A percentile compares a stretch with the other conserved stretches of the same genome.
Conservation (phyloP, 2,888 invertebrate species). For the Gymnoscelis rufifasciata region DNA sequence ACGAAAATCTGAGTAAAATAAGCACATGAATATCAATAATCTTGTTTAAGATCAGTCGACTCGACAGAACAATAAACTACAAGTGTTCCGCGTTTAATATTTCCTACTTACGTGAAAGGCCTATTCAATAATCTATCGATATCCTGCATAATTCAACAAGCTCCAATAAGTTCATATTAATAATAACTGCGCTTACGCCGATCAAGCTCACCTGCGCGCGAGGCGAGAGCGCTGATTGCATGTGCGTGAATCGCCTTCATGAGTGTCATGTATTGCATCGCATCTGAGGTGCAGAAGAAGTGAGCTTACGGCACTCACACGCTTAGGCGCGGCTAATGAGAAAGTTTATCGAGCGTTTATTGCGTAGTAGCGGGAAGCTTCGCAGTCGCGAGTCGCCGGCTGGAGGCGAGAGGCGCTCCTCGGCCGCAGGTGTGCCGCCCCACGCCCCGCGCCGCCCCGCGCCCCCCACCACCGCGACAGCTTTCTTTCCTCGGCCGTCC, state of each 20-base stretch:
- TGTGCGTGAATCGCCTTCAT: conserved; percentile 55
- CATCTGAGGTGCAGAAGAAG: conserved; percentile 65
- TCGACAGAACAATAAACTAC: conserved; percentile 22
- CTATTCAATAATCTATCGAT: conserved; percentile 31
- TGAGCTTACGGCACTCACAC: conserved; percentile 77
- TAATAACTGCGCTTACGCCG: conserved; percentile 37
- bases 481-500: conserved; percentile 41
- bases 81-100: conserved; percentile 18
- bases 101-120: conserved; percentile 24
- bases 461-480: conserved; percentile 46
- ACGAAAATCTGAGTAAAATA: no score
- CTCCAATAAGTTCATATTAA: conserved; percentile 33
- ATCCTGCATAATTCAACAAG: conserved; percentile 32
- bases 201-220: conserved; percentile 37
- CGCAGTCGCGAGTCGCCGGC: conserved; percentile 55
- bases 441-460: conserved; percentile 41
- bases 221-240: conserved; percentile 41
- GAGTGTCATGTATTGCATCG: conserved; percentile 61
- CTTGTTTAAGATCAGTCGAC: conserved; percentile 3
- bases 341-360: conserved; percentile 80
- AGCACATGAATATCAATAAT: background rate
- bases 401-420: conserved; percentile 41
- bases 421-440: conserved; percentile 64
- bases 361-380: conserved; percentile 77
- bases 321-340: conserved; percentile 78